Evolutionary conservation across 2,888 invertebrate species (phyloP), one percentile per base, ranked within the genome.

Genomic region (Leptopilina syphax): DNA sequence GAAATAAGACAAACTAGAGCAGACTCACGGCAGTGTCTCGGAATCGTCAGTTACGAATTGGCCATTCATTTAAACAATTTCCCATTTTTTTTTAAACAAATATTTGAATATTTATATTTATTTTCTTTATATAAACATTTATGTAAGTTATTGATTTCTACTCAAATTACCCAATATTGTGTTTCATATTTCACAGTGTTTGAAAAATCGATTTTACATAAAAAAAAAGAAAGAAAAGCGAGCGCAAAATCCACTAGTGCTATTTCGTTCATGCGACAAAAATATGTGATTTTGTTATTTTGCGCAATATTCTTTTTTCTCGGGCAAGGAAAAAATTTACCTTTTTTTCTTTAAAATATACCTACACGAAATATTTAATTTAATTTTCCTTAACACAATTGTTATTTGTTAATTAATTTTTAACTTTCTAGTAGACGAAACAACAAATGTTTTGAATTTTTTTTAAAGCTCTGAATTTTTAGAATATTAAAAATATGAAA

Each of bases 1-100:
- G 87, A 86, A 87, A 84, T 84, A 86, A 85, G 82, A 83, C 79
- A 84, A 50, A 84, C 82, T 83, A 77, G 81, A 79, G 81, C 84
- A 79, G 82, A 79, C 79, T 76, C 63, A 73, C 76, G 78, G 80
- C 84, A 83, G 84, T 85, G 79, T 81, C 78, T 76, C 82, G 65
- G 44, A 78, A 80, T 81, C 81, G 78, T 78, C 79, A 70, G 79
- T 67, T 47, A 77, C 76, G 80, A 81, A 81, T 73, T 81, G 63
- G 76, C 41, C 9, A 73, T n/a, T 73, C 54, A 57, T 18, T 34
- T 6, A 7, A 57, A 34, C 24, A 27, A 24, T 41, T 57, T 8
- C 18, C n/a, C n/a, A 73, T 13, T 57, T 13, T 34, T 63, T 24
- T 60, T 18, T 7, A 47, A 50, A 50, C 9, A 10, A 50, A 50